Base-by-base conservation (phyloP, 2,888 invertebrate species). In the Lycaena phlaeas region DNA sequence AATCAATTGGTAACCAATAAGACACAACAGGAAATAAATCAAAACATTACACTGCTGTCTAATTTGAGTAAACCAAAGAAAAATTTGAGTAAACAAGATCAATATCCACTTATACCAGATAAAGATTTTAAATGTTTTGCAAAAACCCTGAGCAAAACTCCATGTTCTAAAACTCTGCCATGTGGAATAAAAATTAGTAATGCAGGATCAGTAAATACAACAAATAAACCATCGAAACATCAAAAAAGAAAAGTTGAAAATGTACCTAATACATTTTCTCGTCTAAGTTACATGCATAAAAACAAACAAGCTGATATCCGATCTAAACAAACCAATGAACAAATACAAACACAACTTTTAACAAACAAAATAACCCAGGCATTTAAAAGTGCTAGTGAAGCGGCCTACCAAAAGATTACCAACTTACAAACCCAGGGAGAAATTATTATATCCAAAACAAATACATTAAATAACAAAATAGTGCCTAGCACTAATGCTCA, bases 251-350 rank as follows among this genome's bases (percentile, higher is more conserved):
- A 69, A 52, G 56, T 56, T 5, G 76, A 77, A 22, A 61, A 61
- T 40, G 70, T 67, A 15, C 69, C 71, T 2, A 73, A 79, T 40
- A 84, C 84, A 2, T 84, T 82, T 52, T 61, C 82, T 9, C 71
- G 84, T 17, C 68, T 73, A 36, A 79, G 68, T 48, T 84, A 81
- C 48, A 65, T 77, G 64, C 77, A 79, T 49, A 82, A 73, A 55
- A 76, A 62, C 45, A 73, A 74, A 53, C 72, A 72, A 51, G 56
- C 44, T 17, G 72, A 75, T 38, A 49, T 48, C 3, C 70, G 65
- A 49, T 38, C 52, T 2, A 66, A 66, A 53, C 53, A 52, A 17
- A 39, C 54, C 15, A 36, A 12, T 27, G 49, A 53, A 26, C 45
- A 42, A 41, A 25, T 30, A 14, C 34, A 36, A 25, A 36, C 39